Conservation (phyloP, 2,797 vertebrate genomes). For the Calcarius lapponicus region DNA sequence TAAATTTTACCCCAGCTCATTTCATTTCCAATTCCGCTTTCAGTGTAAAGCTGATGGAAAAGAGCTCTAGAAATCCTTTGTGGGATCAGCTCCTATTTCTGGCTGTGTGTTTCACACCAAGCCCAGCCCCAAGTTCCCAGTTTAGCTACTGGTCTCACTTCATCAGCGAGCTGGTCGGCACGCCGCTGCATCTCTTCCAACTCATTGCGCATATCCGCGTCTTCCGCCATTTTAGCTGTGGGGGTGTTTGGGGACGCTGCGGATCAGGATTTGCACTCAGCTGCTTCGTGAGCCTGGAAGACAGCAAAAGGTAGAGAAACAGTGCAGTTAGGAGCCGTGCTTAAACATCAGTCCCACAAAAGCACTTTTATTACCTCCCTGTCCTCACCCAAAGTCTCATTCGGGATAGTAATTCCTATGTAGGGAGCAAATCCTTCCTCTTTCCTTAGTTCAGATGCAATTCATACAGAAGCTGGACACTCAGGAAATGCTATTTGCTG, state of each 20-base stretch:
- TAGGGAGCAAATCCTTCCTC: background rate
- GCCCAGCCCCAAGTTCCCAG: background rate
- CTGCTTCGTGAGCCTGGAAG: conserved; percentile 60
- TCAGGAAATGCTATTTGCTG: background rate
- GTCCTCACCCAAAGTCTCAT: background rate
- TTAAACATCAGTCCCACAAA: background rate
- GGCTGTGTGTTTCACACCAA: background rate
- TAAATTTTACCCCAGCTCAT: background rate
- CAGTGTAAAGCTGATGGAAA: background rate
- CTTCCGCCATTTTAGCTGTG: conserved; percentile 92
- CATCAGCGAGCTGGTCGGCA: conserved; percentile 96
- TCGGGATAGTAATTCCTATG: background rate
- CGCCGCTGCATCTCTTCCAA: conserved; percentile 99
- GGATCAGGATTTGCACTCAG: conserved; percentile 76
- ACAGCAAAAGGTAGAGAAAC: background rate
- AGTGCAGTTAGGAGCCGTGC: background rate
- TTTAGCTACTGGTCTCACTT: conserved; percentile 80
- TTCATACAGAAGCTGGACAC: background rate
- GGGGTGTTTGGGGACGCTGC: conserved; percentile 73
- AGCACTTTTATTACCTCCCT: background rate
- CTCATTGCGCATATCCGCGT: conserved; percentile 99
- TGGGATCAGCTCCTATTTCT: background rate
- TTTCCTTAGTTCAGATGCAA: conserved; percentile 8
- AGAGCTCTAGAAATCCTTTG: background rate
- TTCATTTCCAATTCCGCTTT: background rate